Base-by-base conservation (phyloP, 2,797 vertebrate genomes). In the Erethizon dorsatum region DNA sequence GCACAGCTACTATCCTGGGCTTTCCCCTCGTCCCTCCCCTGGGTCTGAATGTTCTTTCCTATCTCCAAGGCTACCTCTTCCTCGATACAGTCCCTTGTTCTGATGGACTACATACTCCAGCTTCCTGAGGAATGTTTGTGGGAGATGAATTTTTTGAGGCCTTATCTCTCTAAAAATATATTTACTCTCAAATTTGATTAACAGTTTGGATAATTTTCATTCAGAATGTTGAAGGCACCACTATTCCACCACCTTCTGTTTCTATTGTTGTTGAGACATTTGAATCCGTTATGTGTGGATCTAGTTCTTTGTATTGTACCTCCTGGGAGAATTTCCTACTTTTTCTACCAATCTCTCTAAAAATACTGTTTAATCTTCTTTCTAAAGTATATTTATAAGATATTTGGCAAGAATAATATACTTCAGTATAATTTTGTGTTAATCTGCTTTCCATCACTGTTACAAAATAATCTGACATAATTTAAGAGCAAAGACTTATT, bases 341-440 rank as follows among this genome's bases (percentile, higher is more conserved):
- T 88, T 65, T 79, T 84, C 18, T 94, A 61, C 4, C 47, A 83
- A 52, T 24, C 67, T 47, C 14, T 47, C 50, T 8, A 82, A 92
- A 75, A 91, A 37, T 79, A 75, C 7, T 41, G 6, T 26, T 31
- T 3, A 54, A 37, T 83, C n/a, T 91, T 78, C 59, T 73, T 90
- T 86, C 57, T 75, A 61, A 86, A 90, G 37, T 71, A 54, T 50
- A 37, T 59, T 57, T 87, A 75, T 78, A 33, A 87, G 78, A 90
- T 56, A 71, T 20, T 61, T 79, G 59, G 41, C 24, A 86, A 83
- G 26, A 93, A 63, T 71, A 85, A 56, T 47, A 83, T 28, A 88
- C 77, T 69, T 85, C 33, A 89, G n/a, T 52, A 61, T 41, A 78
- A 31, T 65, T 78, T 18, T 52, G 28, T 78, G 28, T 52, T 52